These are phyloP conservation scores for Drosophila parthenogenetica DNA, from an alignment of 2,888 invertebrate species.

Conservation along the genomic window DNA sequence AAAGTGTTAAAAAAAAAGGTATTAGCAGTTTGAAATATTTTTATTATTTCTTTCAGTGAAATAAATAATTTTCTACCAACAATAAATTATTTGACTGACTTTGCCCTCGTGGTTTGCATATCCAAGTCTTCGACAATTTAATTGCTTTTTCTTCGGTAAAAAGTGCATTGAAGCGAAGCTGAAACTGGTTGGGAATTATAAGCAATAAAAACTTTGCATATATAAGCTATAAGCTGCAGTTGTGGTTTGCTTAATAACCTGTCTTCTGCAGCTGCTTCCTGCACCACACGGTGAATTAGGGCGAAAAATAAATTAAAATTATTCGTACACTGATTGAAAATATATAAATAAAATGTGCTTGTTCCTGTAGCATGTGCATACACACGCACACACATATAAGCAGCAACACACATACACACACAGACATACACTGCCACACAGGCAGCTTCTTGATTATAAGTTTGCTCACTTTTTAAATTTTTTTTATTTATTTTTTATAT, in stretches of 20 bases:
- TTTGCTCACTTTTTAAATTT: slow-evolving; percentile 20
- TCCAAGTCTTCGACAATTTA: background rate
- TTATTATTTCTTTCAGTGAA: too few species aligned
- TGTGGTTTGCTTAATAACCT: background rate
- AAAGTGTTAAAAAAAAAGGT: too few species aligned
- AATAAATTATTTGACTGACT: too few species aligned
- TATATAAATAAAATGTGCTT: slow-evolving; percentile 35
- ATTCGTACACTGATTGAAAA: slow-evolving; percentile 28
- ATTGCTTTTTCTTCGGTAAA: too few species aligned
- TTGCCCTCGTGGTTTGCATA: background rate
- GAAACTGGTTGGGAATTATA: slow-evolving; percentile 10
- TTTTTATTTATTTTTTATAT: slow-evolving; percentile 1
- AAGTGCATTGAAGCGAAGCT: background rate
- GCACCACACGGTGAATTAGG: slow-evolving; percentile 23
- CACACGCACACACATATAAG: background rate
- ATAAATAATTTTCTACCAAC: too few species aligned
- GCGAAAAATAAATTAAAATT: slow-evolving; percentile 40
- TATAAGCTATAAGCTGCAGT: background rate
- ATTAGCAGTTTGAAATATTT: too few species aligned
- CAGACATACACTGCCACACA: too few species aligned
- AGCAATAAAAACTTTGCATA: background rate
- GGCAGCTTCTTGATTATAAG: slow-evolving; percentile 22
- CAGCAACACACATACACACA: background rate
- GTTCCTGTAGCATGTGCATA: slow-evolving; percentile 4
- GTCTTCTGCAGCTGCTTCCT: slow-evolving; percentile 1